Percentiles rank a stretch among this genome's conserved stretches.
Conservation (phyloP, 2,888 invertebrate genomes). For the Julus scanicus region DNA sequence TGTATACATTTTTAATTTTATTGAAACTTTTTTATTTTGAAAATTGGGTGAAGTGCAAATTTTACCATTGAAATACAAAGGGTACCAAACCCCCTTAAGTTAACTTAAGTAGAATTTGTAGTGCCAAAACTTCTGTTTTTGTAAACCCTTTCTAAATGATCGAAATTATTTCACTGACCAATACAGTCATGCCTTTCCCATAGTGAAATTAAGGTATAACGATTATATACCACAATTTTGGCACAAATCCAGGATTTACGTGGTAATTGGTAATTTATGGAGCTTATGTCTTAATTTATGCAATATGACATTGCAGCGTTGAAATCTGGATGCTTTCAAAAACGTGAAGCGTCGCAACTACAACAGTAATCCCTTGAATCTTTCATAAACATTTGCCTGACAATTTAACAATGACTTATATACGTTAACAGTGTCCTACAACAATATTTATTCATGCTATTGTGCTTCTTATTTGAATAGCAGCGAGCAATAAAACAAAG, state of each 20-base stretch:
- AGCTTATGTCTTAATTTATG: background rate
- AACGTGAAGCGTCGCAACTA: background rate
- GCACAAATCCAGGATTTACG: background rate
- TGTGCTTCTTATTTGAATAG: constrained; percentile 8
- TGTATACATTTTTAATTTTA: no score
- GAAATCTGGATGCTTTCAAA: background rate
- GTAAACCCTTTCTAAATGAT: no score
- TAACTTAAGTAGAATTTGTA: no score
- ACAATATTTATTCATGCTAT: background rate
- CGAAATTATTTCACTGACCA: no score
- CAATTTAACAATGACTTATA: constrained; percentile 23
- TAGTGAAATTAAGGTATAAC: no score
- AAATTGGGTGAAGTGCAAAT: no score
- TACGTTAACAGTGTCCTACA: background rate
- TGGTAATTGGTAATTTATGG: background rate
- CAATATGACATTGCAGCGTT: background rate
- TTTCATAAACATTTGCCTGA: background rate
- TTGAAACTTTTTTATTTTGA: no score
- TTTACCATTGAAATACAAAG: no score
- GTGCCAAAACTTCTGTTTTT: no score
- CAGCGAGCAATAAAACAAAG: constrained; percentile 21
- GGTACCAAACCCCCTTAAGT: no score
- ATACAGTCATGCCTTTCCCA: no score
- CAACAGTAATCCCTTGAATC: background rate
- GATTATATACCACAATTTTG: no score